Percentiles rank a stretch among this genome's conserved stretches.
phyloP scores from a whole-genome alignment of 2,888 invertebrate genomes.

The Gasteruption jaculator region DNA sequence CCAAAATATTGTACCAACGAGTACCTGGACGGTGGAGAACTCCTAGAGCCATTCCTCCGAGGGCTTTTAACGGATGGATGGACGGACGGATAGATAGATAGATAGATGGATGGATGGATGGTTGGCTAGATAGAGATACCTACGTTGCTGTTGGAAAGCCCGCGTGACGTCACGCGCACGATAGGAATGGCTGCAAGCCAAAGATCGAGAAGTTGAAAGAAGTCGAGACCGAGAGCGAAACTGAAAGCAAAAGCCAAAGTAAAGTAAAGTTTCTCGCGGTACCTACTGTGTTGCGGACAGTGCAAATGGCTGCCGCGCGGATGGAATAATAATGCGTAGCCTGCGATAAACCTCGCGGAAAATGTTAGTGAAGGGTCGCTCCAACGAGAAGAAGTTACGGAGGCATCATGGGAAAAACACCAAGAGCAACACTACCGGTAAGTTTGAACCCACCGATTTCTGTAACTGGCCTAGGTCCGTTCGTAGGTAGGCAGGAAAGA shows the following conservation, averaged over 20 bases:
- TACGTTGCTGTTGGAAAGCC: no score
- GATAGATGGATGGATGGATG: no score
- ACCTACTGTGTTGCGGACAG: conserved; percentile 27
- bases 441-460: no score
- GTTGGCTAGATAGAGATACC: no score
- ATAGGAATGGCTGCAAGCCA: conserved; percentile 39
- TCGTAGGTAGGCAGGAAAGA: no score
- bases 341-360: conserved; percentile 30
- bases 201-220: conserved; percentile 27
- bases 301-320: conserved; percentile 43
- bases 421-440: conserved; percentile 45
- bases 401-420: conserved; percentile 44
- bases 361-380: conserved; percentile 45
- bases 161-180: conserved; percentile 27
- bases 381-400: conserved; percentile 38
- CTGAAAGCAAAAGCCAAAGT: conserved; percentile 2
- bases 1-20: no score
- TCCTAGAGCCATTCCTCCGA: no score
- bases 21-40: no score
- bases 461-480: no score
- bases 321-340: conserved; percentile 45
- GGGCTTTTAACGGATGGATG: no score
- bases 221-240: conserved; percentile 12
- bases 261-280: no score
- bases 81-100: no score